Evolutionary conservation across 2,797 vertebrate genomes (phyloP), one percentile per base, ranked within the genome.

Genomic region (Peromyscus melanophrys): DNA sequence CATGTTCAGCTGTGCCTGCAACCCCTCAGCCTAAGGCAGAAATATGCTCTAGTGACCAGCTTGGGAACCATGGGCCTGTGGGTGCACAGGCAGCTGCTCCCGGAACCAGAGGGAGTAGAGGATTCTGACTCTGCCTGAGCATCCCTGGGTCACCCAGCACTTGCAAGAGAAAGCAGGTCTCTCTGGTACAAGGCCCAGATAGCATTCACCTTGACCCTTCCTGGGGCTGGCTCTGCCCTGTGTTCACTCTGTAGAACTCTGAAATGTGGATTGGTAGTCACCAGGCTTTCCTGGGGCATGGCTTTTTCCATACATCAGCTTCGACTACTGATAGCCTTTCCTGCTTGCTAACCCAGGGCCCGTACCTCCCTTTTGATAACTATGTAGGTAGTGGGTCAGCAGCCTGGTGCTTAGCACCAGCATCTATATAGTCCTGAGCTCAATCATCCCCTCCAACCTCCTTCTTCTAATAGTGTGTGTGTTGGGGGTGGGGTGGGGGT

Each of bases 1-100:
- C 83, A 98, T 89, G 10, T 94, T 98, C 83, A 99, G 98, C 94
- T 99, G 98, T 9, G 92, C 97, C 80, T 94, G 98, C 94, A 99
- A 97, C 59, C 76, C 96, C 92, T 99, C 98, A 27, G 98, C 98
- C 99, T 99, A 98, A 10, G 92, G 75, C 69, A 76, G 77, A 85
- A 14, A 21, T 0, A 1, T 0, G 40, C 1, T 59, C n/a, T 46
- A 10, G 31, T 25, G 29, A 16, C 31, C 12, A 0, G 19, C 14
- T 0, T 0, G 61, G 31, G 77, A 52, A 12, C 29, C 0, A 0
- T 0, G 4, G 4, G 31, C 25, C 23, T 0, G 0, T 17, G 49
- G 77, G 29, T 3, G 17, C 55, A 14, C 25, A 43, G 37, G n/a
- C 49, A 34, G 1, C 34, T 40, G 75, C 29, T 57, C 8, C 3